Base-by-base conservation (phyloP, 2,113 vertebrate genomes). In the Phodopus roborovskii region DNA sequence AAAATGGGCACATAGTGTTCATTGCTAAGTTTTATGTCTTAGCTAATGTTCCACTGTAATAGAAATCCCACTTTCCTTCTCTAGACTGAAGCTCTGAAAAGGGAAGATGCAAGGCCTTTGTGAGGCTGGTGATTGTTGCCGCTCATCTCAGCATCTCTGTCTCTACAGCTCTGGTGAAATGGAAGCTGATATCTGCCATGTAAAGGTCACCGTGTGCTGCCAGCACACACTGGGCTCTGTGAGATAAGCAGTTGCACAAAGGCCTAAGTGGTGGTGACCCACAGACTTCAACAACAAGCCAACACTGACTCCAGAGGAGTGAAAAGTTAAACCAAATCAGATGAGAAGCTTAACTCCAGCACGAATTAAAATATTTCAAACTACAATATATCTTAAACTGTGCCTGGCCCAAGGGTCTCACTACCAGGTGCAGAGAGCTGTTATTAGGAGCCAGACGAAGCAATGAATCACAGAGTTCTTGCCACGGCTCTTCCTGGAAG, bases 21-120 rank as follows among this genome's bases (percentile, higher is more conserved):
- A 84, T 85, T 75, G 91, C n/a, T 90, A 73, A 30, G 87, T 94
- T 94, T 96, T 89, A 86, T 8, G 88, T 28, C 74, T 50, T 13
- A 94, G 62, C 66, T 88, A 70, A 36, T 13, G 42, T 66, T 84
- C 36, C 2, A 33, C 30, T 33, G 48, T 33, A 90, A 90, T 28
- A 90, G 90, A 91, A 92, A 60, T n/a, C 7, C 22, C 10, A 30
- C 39, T 86, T 90, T 79, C 56, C 39, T n/a, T 78, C 81, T n/a
- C 39, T 4, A 82, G 85, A 79, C n/a, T 6, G 36, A 3, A 58
- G 22, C 64, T 33, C 45, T 26, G 39, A 86, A 79, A 93, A 56
- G 20, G 36, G 64, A 87, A 39, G 70, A 50, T 83, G 79, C 45
- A 50, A 56, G 26, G 79, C 33, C 66, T 78, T 77, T 36, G 42